phyloP scores from a whole-genome alignment of 2,797 vertebrate genomes.

The Leptodactylus fallax region DNA sequence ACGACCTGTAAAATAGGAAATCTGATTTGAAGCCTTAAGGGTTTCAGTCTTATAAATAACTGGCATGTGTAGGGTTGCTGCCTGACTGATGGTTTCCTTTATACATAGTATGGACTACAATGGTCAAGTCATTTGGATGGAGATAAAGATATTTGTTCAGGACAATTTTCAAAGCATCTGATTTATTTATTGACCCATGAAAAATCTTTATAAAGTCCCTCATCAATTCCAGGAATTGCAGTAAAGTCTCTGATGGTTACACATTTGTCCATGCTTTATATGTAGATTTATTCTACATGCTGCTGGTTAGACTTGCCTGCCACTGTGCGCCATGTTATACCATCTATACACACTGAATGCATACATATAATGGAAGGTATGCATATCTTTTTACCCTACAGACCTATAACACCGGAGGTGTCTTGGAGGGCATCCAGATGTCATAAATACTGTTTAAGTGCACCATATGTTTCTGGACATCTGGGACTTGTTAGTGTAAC shows the following conservation, averaged over 20 bases:
- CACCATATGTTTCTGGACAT: conserved; percentile 50
- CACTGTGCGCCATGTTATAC: conserved; percentile 34
- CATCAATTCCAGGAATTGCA: not conserved
- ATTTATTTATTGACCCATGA: not conserved
- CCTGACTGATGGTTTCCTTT: not conserved
- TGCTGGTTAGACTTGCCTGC: conserved; percentile 18
- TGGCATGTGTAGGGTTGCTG: not conserved
- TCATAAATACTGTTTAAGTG: conserved; percentile 32
- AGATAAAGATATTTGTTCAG: not conserved
- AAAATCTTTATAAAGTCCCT: not conserved
- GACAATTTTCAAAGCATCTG: not conserved
- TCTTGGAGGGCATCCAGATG: conserved; percentile 41
- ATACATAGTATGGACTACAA: not conserved
- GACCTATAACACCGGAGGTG: conserved; percentile 56
- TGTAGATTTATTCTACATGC: not conserved
- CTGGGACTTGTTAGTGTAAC: conserved; percentile 39
- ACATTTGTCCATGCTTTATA: not conserved
- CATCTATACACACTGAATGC: not conserved
- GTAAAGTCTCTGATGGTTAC: not conserved
- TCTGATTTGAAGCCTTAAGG: not conserved
- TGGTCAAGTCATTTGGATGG: not conserved
- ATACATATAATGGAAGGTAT: conserved; percentile 42
- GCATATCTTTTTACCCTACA: conserved; percentile 57
- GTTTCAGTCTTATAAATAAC: not conserved
- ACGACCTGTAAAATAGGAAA: conserved; percentile 79